Evolutionary conservation across 2,113 vertebrate species (phyloP).

Genomic region (Taxidea taxus): DNA sequence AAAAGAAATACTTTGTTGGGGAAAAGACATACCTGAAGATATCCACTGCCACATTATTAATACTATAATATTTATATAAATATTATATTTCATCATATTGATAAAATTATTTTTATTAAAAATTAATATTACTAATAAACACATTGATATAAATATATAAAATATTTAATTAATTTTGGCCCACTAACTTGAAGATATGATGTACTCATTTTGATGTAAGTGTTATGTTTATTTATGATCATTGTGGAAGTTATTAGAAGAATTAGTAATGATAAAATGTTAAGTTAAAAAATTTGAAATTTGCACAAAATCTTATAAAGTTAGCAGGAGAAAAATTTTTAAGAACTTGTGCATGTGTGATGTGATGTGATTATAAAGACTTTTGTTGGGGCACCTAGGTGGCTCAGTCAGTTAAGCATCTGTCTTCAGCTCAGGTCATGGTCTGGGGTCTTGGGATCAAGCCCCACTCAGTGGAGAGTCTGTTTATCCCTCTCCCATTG

Average conservation of each 20-base stretch:
- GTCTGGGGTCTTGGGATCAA: no score
- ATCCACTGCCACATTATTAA: background rate
- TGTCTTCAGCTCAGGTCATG: no score
- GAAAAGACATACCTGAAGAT: background rate
- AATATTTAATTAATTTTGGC: background rate
- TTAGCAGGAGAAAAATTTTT: background rate
- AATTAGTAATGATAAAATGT: background rate
- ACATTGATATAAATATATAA: background rate
- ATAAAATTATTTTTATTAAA: no score
- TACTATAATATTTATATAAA: background rate
- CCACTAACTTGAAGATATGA: background rate
- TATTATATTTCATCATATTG: background rate
- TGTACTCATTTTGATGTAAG: background rate
- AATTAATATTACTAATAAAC: no score
- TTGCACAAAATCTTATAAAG: background rate
- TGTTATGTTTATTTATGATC: background rate
- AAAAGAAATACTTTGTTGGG: background rate
- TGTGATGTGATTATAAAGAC: background rate
- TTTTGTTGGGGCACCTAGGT: background rate
- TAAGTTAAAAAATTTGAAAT: background rate
- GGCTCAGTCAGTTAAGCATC: background rate
- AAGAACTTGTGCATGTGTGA: background rate
- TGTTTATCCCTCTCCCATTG: no score
- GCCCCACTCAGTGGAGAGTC: rapidly evolving
- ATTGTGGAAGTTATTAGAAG: background rate